phyloP scores from a whole-genome alignment of 2,113 vertebrate species.

The Motacilla tschutschensis region DNA sequence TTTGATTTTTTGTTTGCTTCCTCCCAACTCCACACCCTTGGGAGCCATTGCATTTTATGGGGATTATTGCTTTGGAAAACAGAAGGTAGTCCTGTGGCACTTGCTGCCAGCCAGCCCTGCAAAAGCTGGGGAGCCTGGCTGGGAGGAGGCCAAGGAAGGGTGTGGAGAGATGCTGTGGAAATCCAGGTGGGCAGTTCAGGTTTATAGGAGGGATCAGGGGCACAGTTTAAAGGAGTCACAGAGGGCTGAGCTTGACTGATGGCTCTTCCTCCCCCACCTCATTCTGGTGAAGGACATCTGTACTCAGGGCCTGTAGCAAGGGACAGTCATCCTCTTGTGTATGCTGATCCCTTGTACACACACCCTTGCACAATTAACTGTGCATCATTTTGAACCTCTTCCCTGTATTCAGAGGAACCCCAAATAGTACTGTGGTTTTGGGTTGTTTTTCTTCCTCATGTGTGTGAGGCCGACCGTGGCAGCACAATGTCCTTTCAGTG shows the following conservation, averaged over 20 bases:
- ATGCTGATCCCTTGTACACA: neutral
- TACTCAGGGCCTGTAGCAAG: neutral
- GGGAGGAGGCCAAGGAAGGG: neutral
- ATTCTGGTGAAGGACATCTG: neutral
- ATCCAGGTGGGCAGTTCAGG: neutral
- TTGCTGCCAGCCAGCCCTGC: neutral
- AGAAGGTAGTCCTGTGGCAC: neutral
- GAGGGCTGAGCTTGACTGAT: neutral
- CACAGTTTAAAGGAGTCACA: neutral
- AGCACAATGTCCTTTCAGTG: neutral
- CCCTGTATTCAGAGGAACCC: neutral
- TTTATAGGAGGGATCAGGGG: neutral
- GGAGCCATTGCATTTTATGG: neutral
- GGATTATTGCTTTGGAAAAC: neutral
- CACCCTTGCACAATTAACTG: neutral
- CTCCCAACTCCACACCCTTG: neutral
- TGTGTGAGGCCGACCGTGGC: accelerated
- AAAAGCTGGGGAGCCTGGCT: neutral
- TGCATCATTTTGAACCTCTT: neutral
- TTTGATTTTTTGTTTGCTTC: neutral
- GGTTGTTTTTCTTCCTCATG: neutral
- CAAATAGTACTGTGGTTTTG: neutral
- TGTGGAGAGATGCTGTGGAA: neutral
- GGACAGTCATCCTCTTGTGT: neutral
- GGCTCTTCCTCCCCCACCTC: neutral